Conservation (phyloP, 1,140 invertebrate species). For the Matsumurasca onukii region DNA sequence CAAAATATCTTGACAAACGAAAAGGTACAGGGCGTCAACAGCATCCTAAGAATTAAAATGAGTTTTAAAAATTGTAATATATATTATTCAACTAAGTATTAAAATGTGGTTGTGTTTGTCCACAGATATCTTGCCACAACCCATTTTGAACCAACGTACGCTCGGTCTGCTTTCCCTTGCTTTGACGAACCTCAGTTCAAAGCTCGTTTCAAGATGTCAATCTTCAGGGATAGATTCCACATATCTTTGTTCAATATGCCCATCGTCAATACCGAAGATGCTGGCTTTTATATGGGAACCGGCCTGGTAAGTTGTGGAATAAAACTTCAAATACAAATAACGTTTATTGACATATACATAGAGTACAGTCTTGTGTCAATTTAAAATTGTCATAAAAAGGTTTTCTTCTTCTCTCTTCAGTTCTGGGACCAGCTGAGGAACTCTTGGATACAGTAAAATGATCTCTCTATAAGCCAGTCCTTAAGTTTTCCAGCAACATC, state of each 20-base stretch:
- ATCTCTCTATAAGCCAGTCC: too few species aligned
- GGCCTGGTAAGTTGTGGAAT: conserved; percentile 72
- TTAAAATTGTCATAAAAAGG: neutral
- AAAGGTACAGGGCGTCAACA: too few species aligned
- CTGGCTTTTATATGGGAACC: conserved; percentile 82
- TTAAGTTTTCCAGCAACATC: too few species aligned
- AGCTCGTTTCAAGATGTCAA: conserved; percentile 87
- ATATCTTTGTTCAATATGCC: conserved; percentile 90
- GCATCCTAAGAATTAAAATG: too few species aligned
- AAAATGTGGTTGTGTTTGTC: too few species aligned
- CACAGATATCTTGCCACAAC: conserved; percentile 87
- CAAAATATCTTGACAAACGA: too few species aligned
- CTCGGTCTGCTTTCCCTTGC: conserved; percentile 92
- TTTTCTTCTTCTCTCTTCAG: too few species aligned
- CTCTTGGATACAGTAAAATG: too few species aligned
- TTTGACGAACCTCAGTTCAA: conserved; percentile 97
- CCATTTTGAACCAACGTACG: conserved; percentile 94
- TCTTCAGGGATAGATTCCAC: conserved; percentile 83
- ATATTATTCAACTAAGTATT: too few species aligned
- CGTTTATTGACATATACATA: neutral
- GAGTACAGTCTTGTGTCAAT: neutral
- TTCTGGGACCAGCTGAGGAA: too few species aligned
- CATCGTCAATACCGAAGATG: conserved; percentile 81
- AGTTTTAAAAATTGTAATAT: too few species aligned
- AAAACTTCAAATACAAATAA: neutral